These are phyloP conservation scores for Agriopis leucophaearia DNA, from an alignment of 2,888 invertebrate species.

Conservation along the genomic window DNA sequence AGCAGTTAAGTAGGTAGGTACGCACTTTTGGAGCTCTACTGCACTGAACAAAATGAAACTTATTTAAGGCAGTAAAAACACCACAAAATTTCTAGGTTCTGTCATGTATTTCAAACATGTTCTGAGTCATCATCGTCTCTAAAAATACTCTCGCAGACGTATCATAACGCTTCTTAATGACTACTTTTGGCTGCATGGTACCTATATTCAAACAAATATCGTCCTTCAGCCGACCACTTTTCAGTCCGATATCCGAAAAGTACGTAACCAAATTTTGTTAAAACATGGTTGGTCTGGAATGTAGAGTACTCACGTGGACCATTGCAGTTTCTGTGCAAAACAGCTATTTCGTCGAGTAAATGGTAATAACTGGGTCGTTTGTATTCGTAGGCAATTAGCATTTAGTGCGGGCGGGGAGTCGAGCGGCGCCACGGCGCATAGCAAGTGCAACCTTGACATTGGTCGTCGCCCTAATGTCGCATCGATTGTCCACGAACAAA, in stretches of 20 bases:
- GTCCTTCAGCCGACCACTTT: neutral
- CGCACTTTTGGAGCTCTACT: neutral
- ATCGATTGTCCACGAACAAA: constrained; percentile 80
- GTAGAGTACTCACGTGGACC: constrained; percentile 12
- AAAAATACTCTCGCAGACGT: constrained; percentile 3
- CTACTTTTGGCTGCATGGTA: neutral
- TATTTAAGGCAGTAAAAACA: constrained; percentile 3
- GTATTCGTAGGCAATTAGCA: constrained; percentile 68
- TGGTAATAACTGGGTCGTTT: constrained; percentile 64
- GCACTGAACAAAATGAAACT: neutral
- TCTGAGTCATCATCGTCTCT: constrained; percentile 9
- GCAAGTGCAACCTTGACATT: constrained; percentile 85
- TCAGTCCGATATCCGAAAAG: neutral
- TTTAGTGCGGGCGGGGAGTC: constrained; percentile 57
- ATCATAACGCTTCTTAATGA: neutral
- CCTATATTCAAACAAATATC: neutral
- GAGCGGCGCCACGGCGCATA: constrained; percentile 63
- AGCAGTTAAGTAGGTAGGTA: neutral
- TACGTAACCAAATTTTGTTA: neutral
- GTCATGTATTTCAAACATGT: neutral
- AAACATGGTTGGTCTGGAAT: neutral
- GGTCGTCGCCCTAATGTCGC: constrained; percentile 79
- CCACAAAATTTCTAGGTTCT: neutral
- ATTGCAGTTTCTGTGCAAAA: constrained; percentile 33
- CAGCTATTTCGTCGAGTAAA: constrained; percentile 40